Conservation (phyloP, 2,113 vertebrate genomes). For the Probosciger aterrimus region DNA sequence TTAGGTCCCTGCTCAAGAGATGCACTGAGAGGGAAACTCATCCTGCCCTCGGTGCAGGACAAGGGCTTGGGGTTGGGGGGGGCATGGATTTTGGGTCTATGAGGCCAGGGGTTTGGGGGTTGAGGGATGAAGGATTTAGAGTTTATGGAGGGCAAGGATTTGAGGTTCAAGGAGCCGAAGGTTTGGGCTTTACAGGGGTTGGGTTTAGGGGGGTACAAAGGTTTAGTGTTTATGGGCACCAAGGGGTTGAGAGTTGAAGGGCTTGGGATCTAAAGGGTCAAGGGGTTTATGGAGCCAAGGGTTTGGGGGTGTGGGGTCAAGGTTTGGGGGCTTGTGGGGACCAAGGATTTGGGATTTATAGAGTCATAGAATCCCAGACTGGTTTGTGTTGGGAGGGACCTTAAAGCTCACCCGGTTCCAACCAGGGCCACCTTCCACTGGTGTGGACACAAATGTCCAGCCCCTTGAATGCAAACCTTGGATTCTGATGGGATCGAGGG, state of each 20-base stretch:
- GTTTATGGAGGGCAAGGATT: fast-evolving
- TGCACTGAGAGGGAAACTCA: neutral
- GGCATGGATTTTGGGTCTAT: fast-evolving
- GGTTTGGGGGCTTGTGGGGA: neutral
- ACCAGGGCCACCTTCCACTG: neutral
- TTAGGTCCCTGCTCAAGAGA: too few relatives aligned
- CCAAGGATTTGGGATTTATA: neutral
- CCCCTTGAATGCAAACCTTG: neutral
- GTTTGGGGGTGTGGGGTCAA: too few relatives aligned
- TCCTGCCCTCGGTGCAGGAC: neutral
- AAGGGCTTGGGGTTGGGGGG: fast-evolving
- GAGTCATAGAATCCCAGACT: neutral
- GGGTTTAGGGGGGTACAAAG: neutral
- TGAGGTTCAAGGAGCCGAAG: fast-evolving
- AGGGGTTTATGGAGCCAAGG: too few relatives aligned
- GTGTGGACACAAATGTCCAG: neutral
- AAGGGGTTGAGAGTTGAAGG: neutral
- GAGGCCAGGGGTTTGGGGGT: neutral
- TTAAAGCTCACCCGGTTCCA: neutral
- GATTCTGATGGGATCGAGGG: fast-evolving
- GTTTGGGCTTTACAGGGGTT: neutral
- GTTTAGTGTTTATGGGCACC: too few relatives aligned
- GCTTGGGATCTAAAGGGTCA: neutral
- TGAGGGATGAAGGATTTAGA: neutral
- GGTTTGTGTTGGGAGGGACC: too few relatives aligned